Conservation (phyloP, 2,797 vertebrate species). For the Varecia variegata region DNA sequence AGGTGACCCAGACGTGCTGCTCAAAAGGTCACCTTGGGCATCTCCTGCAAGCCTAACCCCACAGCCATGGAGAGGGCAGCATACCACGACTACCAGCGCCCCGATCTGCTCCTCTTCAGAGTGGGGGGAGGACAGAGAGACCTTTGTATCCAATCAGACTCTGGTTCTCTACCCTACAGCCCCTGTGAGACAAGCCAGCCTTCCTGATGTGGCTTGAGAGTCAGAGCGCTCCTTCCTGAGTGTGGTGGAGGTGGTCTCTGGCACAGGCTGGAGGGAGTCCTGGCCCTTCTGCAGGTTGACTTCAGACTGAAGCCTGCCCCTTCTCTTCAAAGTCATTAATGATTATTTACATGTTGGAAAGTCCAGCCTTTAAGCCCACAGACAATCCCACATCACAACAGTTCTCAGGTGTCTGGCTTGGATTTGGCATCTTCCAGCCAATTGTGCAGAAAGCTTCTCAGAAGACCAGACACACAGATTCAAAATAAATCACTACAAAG, state of each 20-base stretch:
- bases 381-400: not conserved
- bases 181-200: not conserved
- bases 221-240: not conserved
- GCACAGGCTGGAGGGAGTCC: not conserved
- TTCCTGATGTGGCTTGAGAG: not conserved
- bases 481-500: conserved; percentile 39
- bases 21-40: not conserved
- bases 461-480: not conserved
- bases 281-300: not conserved
- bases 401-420: not conserved
- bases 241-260: not conserved
- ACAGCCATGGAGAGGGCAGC: not conserved
- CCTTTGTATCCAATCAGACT: not conserved
- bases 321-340: not conserved
- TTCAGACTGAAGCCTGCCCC: not conserved
- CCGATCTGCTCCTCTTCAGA: not conserved
- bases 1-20: not conserved
- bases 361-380: not conserved
- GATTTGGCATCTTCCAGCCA: not conserved
- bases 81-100: not conserved
- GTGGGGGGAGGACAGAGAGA: not conserved
- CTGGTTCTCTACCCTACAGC: not conserved
- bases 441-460: not conserved
- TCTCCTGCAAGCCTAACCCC: not conserved
- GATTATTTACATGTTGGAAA: not conserved